phyloP scores from a whole-genome alignment of 2,113 vertebrate genomes.

The Seriola rivoliana region DNA sequence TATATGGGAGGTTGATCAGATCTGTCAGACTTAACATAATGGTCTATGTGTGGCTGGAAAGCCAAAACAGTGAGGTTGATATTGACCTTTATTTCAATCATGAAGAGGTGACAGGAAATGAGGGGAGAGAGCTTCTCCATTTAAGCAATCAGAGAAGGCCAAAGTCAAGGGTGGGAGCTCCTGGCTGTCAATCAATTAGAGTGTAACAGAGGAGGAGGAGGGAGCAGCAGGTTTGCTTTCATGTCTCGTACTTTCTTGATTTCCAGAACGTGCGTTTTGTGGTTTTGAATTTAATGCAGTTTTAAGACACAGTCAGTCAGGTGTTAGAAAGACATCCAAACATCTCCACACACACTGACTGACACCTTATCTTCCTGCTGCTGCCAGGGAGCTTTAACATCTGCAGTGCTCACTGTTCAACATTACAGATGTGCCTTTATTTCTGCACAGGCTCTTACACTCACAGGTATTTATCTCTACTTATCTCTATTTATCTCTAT shows the following conservation, averaged over 20 bases:
- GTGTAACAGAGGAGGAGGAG: not conserved
- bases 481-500: slow-evolving; percentile 58
- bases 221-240: not conserved
- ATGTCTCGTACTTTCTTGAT: not conserved
- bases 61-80: not conserved
- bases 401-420: slow-evolving; percentile 37
- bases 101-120: not conserved
- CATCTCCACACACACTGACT: not conserved
- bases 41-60: not conserved
- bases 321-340: not conserved
- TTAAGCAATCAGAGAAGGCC: no score
- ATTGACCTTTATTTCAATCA: not conserved
- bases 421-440: slow-evolving; percentile 58
- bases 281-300: not conserved
- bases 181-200: not conserved
- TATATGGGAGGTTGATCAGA: not conserved
- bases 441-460: slow-evolving; percentile 15
- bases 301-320: not conserved
- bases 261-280: no score
- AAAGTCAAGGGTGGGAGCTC: not conserved
- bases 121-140: not conserved
- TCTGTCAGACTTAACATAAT: not conserved
- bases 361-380: slow-evolving; percentile 33
- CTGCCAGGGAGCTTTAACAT: slow-evolving; percentile 44
- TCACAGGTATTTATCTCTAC: slow-evolving; percentile 61